Evolutionary conservation across 2,113 vertebrate genomes (phyloP), one percentile per base, ranked within the genome.

Genomic region (Galeopterus variegatus): DNA sequence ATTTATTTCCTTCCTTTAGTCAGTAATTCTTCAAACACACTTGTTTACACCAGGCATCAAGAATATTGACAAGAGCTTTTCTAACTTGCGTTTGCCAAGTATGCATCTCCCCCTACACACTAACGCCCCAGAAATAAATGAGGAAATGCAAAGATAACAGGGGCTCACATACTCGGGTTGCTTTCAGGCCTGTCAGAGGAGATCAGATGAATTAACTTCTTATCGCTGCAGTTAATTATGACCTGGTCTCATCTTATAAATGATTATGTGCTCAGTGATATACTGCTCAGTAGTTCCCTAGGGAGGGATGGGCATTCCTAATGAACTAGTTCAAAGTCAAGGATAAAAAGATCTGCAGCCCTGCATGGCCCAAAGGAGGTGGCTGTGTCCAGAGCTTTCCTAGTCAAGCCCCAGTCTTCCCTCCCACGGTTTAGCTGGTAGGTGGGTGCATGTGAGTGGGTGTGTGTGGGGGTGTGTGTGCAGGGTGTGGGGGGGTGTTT

Each of bases 181-280:
- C 58, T 52, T 60, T 54, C 2, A 41, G 89, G n/a, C 6, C 31
- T 24, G 11, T 14, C 26, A 62, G 28, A n/a, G 21, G 83, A 65
- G 60, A 17, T 6, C 45, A 69, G n/a, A 28, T 3, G 18, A 50
- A 50, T 36, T 15, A 23, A 75, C 23, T 41, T 58, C 8, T 23
- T 3, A 13, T 72, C 9, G 1, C 8, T 1, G 11, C 24, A 60
- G 72, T 28, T 11, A 4, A n/a, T 24, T 6, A 1, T 0, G 6
- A 33, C 0, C 0, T 0, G 28, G 21, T 23, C 73, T 72, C 69
- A 0, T n/a, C 54, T 33, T 7, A 36, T 0, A 36, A 41, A 2
- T 0, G 5, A 67, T 19, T 14, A 28, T 0, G 3, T 13, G 69
- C 28, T 84, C 81, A 31, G 19, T 62, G 54, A 11, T 2, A 21